Evolutionary conservation across 2,888 invertebrate genomes (phyloP).

Genomic region (Drosophila seclusa): DNA sequence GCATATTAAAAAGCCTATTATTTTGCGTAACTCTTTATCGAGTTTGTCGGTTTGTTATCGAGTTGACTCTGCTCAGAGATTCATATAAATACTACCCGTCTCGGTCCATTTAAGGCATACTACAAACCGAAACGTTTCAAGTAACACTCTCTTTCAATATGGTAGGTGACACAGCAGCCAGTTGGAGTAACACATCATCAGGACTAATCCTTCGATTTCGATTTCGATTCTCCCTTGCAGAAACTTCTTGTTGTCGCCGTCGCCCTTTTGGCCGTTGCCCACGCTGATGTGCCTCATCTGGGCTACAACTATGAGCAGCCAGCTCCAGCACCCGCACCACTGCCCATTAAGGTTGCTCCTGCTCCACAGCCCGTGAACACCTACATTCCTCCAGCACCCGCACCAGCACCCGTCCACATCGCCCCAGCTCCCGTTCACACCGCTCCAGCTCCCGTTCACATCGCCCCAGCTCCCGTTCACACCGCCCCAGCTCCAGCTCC

Average conservation of each 20-base stretch:
- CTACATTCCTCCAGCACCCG: constrained; percentile 57
- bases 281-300: constrained; percentile 78
- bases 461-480: constrained; percentile 39
- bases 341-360: constrained; percentile 27
- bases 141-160: constrained; percentile 63
- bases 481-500: constrained; percentile 26
- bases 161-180: constrained; percentile 47
- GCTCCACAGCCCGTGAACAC: constrained; percentile 40
- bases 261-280: constrained; percentile 69
- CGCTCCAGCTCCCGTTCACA: constrained; percentile 25
- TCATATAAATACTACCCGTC: constrained; percentile 65
- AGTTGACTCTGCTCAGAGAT: constrained; percentile 19
- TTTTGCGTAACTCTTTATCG: constrained; percentile 66
- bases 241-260: constrained; percentile 76
- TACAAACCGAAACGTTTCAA: constrained; percentile 52
- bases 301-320: constrained; percentile 71
- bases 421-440: constrained; percentile 32
- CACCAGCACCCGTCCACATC: constrained; percentile 29
- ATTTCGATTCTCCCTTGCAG: constrained; percentile 42
- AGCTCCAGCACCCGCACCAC: constrained; percentile 38
- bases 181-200: not conserved
- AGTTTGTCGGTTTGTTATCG: constrained; percentile 24
- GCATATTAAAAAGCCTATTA: constrained; percentile 75
- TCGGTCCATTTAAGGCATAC: constrained; percentile 46
- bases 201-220: constrained; percentile 22